These are phyloP conservation scores for Mallotus villosus DNA, from an alignment of 2,797 vertebrate species.

Conservation along the genomic window DNA sequence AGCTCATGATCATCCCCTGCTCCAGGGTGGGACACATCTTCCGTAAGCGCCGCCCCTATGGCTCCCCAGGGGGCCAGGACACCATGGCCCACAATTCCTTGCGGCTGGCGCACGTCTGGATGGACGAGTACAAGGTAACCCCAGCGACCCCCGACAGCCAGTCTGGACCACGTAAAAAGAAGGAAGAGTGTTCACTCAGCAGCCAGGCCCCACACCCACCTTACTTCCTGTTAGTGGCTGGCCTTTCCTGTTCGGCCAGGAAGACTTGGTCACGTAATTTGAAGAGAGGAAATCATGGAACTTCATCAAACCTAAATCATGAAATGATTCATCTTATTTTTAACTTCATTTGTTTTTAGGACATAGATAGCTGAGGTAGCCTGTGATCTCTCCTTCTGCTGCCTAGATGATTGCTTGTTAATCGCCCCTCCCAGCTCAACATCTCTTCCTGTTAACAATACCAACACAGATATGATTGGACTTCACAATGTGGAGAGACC, in stretches of 20 bases:
- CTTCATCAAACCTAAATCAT: background rate
- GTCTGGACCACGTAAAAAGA: background rate
- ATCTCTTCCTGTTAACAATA: background rate
- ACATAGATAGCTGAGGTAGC: background rate
- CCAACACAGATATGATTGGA: background rate
- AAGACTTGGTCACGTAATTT: background rate
- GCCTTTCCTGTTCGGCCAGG: no score
- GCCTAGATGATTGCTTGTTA: background rate
- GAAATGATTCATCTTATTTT: background rate
- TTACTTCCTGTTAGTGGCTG: background rate
- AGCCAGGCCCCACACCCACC: background rate
- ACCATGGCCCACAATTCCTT: conserved; percentile 97
- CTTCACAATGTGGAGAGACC: background rate
- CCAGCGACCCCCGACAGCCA: background rate
- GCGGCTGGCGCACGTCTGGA: conserved; percentile 92
- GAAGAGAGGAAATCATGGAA: no score
- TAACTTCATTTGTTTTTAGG: background rate
- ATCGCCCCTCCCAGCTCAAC: background rate
- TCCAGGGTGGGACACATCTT: conserved; percentile 97
- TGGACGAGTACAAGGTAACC: conserved; percentile 95
- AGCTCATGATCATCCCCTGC: conserved; percentile 92
- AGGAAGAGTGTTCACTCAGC: background rate
- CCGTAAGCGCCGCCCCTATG: conserved; percentile 92
- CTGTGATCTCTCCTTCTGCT: background rate
- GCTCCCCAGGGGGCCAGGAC: conserved; percentile 92